Evolutionary conservation across 2,113 vertebrate species (phyloP).

Genomic region (Platichthys stellatus): DNA sequence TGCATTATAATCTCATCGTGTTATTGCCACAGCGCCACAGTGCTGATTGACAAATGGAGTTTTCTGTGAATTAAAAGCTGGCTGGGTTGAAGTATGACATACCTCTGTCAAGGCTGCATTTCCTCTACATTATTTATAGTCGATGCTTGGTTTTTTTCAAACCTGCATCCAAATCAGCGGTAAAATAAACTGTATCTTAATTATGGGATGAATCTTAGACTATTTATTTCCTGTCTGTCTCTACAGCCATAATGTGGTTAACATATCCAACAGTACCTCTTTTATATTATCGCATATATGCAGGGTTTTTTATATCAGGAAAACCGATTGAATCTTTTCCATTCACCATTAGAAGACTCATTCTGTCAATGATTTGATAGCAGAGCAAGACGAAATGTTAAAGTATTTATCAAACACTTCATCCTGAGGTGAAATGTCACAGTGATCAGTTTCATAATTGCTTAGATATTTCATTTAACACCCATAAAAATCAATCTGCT

Average conservation of each 20-base stretch:
- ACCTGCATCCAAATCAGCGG: neutral
- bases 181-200: neutral
- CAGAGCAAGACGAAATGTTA: neutral
- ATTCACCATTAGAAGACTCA: no score
- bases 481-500: neutral
- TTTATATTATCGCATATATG: neutral
- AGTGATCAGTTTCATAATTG: neutral
- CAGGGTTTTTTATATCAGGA: neutral
- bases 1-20: slow-evolving; percentile 51
- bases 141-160: slow-evolving; percentile 3
- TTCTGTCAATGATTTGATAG: neutral
- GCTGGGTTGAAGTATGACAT: neutral
- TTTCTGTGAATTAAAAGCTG: slow-evolving; percentile 31
- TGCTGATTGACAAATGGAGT: neutral
- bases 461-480: neutral
- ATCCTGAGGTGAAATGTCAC: neutral
- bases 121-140: slow-evolving; percentile 5
- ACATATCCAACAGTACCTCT: neutral
- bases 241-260: neutral
- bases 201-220: neutral
- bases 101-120: neutral
- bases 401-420: neutral
- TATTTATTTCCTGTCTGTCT: neutral
- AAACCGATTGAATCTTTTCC: neutral
- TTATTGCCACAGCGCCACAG: neutral